Evolutionary conservation across 2,113 vertebrate genomes (phyloP).

Genomic region (Oncorhynchus kisutch): DNA sequence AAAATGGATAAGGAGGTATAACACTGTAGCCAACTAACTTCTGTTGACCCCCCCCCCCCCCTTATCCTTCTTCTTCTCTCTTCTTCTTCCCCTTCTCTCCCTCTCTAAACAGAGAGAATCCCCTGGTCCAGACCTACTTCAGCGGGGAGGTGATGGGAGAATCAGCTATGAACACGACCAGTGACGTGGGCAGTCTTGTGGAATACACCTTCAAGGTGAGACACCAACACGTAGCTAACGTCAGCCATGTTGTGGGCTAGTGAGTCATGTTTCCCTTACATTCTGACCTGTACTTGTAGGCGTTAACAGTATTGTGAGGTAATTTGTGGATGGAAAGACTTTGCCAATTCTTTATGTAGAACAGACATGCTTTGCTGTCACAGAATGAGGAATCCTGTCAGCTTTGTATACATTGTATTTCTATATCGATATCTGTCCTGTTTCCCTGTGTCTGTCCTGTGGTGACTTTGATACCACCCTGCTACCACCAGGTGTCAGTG

Average conservation of each 20-base stretch:
- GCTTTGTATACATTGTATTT: no score
- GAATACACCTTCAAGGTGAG: slow-evolving; percentile 84
- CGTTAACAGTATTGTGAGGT: no score
- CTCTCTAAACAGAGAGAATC: slow-evolving; percentile 35
- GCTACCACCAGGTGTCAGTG: slow-evolving; percentile 75
- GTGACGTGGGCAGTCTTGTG: slow-evolving; percentile 88
- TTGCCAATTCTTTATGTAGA: no score
- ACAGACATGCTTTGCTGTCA: no score
- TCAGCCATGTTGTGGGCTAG: no score
- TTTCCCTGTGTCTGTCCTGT: background rate
- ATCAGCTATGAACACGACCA: slow-evolving; percentile 83
- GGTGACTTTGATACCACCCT: background rate
- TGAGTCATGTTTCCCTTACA: no score
- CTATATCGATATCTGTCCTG: background rate
- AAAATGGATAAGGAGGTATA: no score
- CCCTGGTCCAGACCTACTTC: slow-evolving; percentile 71
- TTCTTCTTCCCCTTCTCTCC: background rate
- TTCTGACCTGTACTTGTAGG: no score
- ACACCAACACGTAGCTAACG: slow-evolving; percentile 10
- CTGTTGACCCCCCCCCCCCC: background rate
- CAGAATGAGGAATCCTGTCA: no score
- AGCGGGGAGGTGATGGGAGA: slow-evolving; percentile 87
- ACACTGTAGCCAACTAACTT: background rate
- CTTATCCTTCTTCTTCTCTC: background rate
- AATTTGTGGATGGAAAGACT: no score